These are phyloP conservation scores for Panopea generosa DNA, from an alignment of 2,888 invertebrate genomes.

Conservation along the genomic window DNA sequence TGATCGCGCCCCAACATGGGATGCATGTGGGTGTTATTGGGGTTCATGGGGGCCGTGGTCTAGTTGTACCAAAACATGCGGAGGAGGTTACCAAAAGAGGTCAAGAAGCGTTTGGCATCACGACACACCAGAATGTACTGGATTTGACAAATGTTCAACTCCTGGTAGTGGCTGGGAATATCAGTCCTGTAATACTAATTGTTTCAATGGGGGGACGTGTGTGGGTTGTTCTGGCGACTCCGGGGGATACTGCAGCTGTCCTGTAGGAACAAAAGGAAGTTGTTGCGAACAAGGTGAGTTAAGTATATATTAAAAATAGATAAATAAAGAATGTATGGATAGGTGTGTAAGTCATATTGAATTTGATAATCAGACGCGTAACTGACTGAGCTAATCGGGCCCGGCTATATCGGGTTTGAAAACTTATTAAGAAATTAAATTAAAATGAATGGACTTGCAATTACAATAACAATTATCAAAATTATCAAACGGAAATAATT, in stretches of 20 bases:
- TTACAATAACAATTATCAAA: too few species aligned
- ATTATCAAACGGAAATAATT: too few species aligned
- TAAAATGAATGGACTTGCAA: too few species aligned
- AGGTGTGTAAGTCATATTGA: too few species aligned
- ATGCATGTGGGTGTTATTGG: conserved; percentile 19
- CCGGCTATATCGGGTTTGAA: too few species aligned
- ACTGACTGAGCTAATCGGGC: too few species aligned
- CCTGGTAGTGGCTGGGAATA: background rate
- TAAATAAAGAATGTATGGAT: too few species aligned
- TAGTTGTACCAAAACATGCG: conserved; percentile 8
- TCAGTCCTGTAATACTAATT: background rate
- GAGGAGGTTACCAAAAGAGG: conserved; percentile 11
- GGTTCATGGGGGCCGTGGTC: conserved; percentile 19
- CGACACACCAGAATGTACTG: conserved; percentile 6
- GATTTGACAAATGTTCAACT: conserved; percentile 11
- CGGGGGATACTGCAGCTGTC: conserved; percentile 9
- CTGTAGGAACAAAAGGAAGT: background rate
- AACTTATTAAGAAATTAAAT: too few species aligned
- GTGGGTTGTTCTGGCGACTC: too few species aligned
- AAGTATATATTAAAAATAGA: too few species aligned
- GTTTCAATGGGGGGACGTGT: conserved; percentile 4
- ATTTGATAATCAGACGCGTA: too few species aligned
- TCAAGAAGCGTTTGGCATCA: conserved; percentile 11
- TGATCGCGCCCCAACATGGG: conserved; percentile 14
- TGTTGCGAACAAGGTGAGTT: conserved; percentile 15